Percentiles rank a stretch among this genome's conserved stretches.
These are phyloP conservation scores for Haliclona indistincta DNA, from an alignment of 37 sponge, comb jelly and placozoan species.

Conservation along the genomic window DNA sequence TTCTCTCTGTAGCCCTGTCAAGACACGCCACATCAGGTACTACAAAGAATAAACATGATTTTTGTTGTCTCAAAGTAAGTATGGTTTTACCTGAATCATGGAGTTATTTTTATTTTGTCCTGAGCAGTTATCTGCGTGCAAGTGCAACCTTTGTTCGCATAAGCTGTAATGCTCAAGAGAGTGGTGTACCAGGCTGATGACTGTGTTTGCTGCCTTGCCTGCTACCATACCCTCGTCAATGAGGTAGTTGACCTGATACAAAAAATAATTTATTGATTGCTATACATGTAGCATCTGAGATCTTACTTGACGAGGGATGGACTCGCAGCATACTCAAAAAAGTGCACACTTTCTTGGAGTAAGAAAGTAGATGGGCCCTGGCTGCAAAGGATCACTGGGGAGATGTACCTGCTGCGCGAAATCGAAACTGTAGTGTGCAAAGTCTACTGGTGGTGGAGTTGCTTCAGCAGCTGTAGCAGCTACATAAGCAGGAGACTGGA, in stretches of 20 bases:
- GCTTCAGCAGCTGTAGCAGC: no score
- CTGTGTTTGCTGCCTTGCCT: conserved; percentile 15
- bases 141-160: background rate
- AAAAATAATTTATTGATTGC: no score
- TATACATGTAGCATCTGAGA: no score
- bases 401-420: conserved; percentile 51
- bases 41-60: background rate
- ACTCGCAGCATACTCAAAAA: conserved; percentile 64
- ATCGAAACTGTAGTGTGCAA: no score
- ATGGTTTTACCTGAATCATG: background rate
- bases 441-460: no score
- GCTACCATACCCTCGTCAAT: conserved; percentile 19
- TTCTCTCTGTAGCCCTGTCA: background rate
- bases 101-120: conserved; percentile 1
- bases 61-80: background rate
- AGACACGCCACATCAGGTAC: conserved; percentile 3
- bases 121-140: conserved; percentile 1
- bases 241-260: conserved; percentile 25
- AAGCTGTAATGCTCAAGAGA: background rate
- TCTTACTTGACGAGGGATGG: conserved; percentile 56
- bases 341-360: conserved; percentile 59
- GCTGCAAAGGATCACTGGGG: conserved; percentile 52
- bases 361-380: conserved; percentile 72
- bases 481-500: no score
- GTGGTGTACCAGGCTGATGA: background rate